A percentile compares a stretch with the other conserved stretches of the same genome.
phyloP scores from a whole-genome alignment of 2,888 invertebrate species.

The Hypolimnas misippus region DNA sequence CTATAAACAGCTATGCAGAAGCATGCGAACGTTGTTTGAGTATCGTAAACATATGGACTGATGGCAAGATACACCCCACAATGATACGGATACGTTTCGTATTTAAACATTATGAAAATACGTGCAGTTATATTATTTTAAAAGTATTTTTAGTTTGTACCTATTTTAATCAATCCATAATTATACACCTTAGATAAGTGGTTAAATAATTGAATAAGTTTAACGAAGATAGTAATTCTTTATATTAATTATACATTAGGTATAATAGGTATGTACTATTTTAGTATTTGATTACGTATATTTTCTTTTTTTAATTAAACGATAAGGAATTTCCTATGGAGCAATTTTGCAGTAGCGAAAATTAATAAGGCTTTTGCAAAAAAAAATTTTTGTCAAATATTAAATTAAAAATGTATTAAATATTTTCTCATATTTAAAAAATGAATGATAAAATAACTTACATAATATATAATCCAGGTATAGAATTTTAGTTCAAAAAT shows the following conservation, averaged over 20 bases:
- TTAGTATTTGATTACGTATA: no score
- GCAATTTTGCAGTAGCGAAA: no score
- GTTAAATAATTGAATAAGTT: no score
- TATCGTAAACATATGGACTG: slow-evolving; percentile 43
- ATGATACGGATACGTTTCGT: slow-evolving; percentile 13
- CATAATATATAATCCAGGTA: not conserved
- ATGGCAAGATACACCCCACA: slow-evolving; percentile 17
- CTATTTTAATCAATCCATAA: not conserved
- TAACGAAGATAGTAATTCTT: no score
- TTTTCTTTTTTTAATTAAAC: no score
- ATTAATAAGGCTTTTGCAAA: no score
- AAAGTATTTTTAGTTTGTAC: not conserved
- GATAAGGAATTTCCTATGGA: no score
- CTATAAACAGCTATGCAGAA: slow-evolving; percentile 45
- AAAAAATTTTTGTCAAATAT: no score
- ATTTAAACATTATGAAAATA: not conserved
- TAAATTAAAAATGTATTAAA: no score
- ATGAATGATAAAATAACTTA: not conserved
- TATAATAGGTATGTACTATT: no score
- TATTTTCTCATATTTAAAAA: not conserved
- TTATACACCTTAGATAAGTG: no score
- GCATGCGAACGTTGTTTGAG: slow-evolving; percentile 44
- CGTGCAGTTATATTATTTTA: not conserved
- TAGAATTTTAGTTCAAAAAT: not conserved
- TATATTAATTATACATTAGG: no score